Evolutionary conservation across 2,113 vertebrate species (phyloP).

Genomic region (Bettongia penicillata): DNA sequence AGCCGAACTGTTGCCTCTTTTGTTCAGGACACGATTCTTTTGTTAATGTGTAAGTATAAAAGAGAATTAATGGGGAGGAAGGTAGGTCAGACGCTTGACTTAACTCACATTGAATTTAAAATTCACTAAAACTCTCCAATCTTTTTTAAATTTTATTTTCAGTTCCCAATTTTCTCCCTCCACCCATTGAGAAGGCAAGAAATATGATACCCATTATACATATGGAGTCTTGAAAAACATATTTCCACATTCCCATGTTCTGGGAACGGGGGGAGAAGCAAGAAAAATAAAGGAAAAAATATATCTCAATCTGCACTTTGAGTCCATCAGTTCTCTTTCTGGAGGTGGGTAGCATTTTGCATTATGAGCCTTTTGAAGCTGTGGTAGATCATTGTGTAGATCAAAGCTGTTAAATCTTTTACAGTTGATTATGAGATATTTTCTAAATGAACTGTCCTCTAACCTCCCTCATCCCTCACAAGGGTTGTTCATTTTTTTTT

Average conservation of each 20-base stretch:
- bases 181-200: not conserved
- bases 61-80: not conserved
- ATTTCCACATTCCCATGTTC: not conserved
- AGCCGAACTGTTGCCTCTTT: not conserved
- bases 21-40: not conserved
- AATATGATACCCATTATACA: not conserved
- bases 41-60: not conserved
- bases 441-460: not conserved
- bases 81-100: not conserved
- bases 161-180: not conserved
- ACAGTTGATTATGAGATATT: not conserved
- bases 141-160: not conserved
- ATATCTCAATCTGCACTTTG: not conserved
- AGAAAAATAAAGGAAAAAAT: not conserved
- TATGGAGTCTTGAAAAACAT: not conserved
- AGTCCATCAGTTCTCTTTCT: not conserved
- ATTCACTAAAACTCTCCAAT: not conserved
- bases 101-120: not conserved
- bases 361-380: not conserved
- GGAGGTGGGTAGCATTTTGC: not conserved
- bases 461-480: not conserved
- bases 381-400: not conserved
- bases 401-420: not conserved
- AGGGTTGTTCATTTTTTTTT: not conserved
- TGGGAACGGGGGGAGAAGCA: not conserved